Conservation (phyloP, 2,888 invertebrate species). For the Malachius bipustulatus region DNA sequence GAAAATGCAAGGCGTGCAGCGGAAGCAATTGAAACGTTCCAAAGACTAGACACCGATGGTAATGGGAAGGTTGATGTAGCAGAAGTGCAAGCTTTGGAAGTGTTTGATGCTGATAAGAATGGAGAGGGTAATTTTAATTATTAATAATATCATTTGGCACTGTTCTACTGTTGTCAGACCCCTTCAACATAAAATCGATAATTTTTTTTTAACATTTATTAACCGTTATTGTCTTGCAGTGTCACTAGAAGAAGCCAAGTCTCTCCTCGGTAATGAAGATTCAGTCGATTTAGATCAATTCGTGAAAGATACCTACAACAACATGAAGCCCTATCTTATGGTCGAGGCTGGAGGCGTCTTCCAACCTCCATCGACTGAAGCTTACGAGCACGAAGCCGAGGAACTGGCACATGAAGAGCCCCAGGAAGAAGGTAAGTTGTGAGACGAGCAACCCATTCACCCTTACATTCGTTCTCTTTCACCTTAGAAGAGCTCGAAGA, state of each 20-base stretch:
- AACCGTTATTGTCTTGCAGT: conserved; percentile 38
- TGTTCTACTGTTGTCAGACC: not conserved
- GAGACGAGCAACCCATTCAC: conserved; percentile 17
- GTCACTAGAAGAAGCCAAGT: conserved; percentile 73
- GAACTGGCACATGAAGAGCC: conserved; percentile 20
- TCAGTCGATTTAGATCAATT: conserved; percentile 59
- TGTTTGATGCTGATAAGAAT: conserved; percentile 83
- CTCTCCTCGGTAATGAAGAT: conserved; percentile 56
- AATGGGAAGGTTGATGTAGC: conserved; percentile 59
- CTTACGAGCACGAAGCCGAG: conserved; percentile 25
- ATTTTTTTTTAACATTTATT: too few species aligned
- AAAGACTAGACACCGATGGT: conserved; percentile 65
- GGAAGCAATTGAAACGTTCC: conserved; percentile 65
- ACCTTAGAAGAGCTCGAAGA: conserved; percentile 37
- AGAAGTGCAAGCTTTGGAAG: conserved; percentile 58
- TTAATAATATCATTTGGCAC: not conserved
- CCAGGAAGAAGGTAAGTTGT: conserved; percentile 19
- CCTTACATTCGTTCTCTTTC: not conserved
- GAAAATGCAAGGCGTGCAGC: conserved; percentile 44
- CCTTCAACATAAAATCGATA: too few species aligned
- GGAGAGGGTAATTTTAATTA: conserved; percentile 43
- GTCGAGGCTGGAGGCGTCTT: conserved; percentile 63
- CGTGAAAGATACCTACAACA: conserved; percentile 56
- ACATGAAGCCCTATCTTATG: conserved; percentile 68
- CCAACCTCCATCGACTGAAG: conserved; percentile 39